These are phyloP conservation scores for Lepidocolaptes lacrymiger DNA, from an alignment of 2,797 vertebrate genomes.

Conservation along the genomic window DNA sequence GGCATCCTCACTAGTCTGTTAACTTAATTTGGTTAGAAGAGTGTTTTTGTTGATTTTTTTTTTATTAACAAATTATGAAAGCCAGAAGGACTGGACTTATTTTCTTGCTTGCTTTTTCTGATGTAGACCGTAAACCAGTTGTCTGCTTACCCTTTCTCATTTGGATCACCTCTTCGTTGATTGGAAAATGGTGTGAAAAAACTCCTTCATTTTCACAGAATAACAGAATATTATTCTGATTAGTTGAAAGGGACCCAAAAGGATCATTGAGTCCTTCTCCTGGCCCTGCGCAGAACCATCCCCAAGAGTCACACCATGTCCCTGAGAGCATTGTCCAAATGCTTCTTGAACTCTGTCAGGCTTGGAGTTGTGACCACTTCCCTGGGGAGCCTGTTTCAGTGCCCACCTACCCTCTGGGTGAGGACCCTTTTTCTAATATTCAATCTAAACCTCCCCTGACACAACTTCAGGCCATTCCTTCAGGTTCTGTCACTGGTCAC, in stretches of 20 bases:
- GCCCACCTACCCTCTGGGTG: not conserved
- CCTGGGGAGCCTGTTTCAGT: not conserved
- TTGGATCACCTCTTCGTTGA: not conserved
- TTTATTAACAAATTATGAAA: not conserved
- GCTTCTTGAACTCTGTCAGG: not conserved
- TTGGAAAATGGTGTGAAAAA: not conserved
- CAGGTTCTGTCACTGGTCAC: not conserved
- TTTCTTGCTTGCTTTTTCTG: not conserved
- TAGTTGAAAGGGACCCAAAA: not conserved
- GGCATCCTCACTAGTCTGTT: not conserved
- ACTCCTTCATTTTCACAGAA: not conserved
- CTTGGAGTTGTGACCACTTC: not conserved
- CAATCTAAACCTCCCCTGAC: not conserved
- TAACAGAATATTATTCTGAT: not conserved
- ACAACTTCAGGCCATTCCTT: not conserved
- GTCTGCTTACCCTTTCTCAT: not conserved
- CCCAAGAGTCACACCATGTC: not conserved
- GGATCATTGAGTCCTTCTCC: too few relatives aligned
- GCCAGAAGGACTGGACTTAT: not conserved
- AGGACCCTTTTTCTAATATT: not conserved
- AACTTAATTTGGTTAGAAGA: not conserved
- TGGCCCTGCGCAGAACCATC: not conserved
- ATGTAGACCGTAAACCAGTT: not conserved
- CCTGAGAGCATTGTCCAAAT: not conserved
- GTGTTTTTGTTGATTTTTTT: not conserved